Evolutionary conservation across 2,888 invertebrate species (phyloP).

Genomic region (Lagria hirta): DNA sequence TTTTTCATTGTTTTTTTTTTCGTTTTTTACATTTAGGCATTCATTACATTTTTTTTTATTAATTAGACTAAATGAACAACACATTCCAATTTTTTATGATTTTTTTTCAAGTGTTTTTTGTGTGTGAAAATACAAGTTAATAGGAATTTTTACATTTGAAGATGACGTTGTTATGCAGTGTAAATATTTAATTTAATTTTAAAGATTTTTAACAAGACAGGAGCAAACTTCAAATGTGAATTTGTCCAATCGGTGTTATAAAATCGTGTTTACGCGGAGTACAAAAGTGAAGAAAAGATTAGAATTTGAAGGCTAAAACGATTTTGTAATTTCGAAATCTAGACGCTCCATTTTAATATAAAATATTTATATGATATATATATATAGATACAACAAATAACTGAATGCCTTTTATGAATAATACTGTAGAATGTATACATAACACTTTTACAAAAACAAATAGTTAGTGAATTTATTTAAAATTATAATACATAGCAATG

Average conservation of each 20-base stretch:
- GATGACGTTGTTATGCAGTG: conserved; percentile 30
- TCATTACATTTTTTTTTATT: conserved; percentile 40
- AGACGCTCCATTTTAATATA: conserved; percentile 49
- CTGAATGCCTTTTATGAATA: conserved; percentile 56
- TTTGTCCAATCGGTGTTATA: conserved; percentile 41
- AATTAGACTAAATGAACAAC: conserved; percentile 35
- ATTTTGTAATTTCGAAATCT: conserved; percentile 48
- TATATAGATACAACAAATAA: conserved; percentile 54
- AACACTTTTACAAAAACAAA: conserved; percentile 51
- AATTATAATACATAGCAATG: conserved; percentile 46
- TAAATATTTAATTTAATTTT: conserved; percentile 33
- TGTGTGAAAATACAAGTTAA: conserved; percentile 20
- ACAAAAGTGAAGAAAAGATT: conserved; percentile 36
- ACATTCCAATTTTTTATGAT: conserved; percentile 46
- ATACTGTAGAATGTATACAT: conserved; percentile 54
- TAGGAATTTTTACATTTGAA: conserved; percentile 39
- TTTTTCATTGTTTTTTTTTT: conserved; percentile 41
- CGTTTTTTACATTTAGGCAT: conserved; percentile 39
- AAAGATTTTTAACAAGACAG: conserved; percentile 14
- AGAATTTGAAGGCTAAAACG: conserved; percentile 31
- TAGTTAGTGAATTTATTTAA: conserved; percentile 52
- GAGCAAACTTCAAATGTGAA: conserved; percentile 40
- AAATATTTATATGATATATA: conserved; percentile 49
- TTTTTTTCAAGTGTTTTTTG: conserved; percentile 23
- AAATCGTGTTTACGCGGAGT: conserved; percentile 45